These are phyloP conservation scores for Hirtodrosophila cameraria DNA, from an alignment of 2,888 invertebrate species.

Conservation along the genomic window DNA sequence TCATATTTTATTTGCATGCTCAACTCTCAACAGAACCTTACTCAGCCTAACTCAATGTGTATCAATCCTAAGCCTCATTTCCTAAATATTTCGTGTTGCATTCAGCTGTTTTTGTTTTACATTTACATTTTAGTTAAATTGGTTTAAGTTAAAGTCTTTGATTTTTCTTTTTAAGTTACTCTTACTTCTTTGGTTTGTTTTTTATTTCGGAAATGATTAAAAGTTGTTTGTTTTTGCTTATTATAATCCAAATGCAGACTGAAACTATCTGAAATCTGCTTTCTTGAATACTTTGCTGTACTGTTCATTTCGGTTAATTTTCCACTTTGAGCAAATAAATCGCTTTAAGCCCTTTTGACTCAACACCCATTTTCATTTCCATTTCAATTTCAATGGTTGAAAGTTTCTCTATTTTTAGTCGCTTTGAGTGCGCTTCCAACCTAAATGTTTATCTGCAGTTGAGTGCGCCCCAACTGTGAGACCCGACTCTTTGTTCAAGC, in stretches of 20 bases:
- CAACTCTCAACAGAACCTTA: too few relatives aligned
- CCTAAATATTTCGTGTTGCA: too few relatives aligned
- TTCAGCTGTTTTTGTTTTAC: too few relatives aligned
- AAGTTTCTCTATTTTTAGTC: conserved; percentile 21
- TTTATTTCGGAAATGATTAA: too few relatives aligned
- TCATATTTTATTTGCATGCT: too few relatives aligned
- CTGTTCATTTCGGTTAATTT: conserved; percentile 38
- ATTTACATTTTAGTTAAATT: too few relatives aligned
- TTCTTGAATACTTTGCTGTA: neutral
- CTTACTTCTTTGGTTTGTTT: too few relatives aligned
- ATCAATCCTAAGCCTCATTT: too few relatives aligned
- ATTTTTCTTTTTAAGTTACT: too few relatives aligned
- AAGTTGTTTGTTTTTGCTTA: neutral
- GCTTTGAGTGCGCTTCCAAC: conserved; percentile 59
- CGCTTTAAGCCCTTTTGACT: conserved; percentile 33
- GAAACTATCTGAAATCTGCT: neutral
- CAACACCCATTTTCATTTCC: conserved; percentile 7
- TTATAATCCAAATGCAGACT: neutral
- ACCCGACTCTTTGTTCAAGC: neutral
- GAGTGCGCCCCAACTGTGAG: conserved; percentile 46
- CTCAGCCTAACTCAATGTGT: too few relatives aligned
- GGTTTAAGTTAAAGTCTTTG: too few relatives aligned
- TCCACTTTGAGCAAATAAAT: conserved; percentile 33
- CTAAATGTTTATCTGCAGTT: conserved; percentile 75
- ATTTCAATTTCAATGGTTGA: conserved; percentile 11